Conservation (phyloP, 2,113 vertebrate species). For the Morone chrysops region DNA sequence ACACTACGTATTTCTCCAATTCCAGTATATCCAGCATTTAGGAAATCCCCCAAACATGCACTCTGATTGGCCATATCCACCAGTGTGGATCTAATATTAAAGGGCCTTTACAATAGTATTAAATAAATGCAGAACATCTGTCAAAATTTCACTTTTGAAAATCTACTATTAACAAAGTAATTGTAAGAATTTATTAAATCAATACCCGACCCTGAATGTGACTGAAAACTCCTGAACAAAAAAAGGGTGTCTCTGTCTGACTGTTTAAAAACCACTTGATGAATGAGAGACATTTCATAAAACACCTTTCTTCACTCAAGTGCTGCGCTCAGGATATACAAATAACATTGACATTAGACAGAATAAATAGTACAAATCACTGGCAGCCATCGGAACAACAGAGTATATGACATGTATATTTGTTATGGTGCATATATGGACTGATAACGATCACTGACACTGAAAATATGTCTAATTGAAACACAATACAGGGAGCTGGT, state of each 20-base stretch:
- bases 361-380: background rate
- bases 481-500: background rate
- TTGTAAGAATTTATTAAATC: background rate
- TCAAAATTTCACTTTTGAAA: background rate
- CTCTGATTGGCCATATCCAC: background rate
- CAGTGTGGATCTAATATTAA: background rate
- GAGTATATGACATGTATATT: background rate
- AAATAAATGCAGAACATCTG: background rate
- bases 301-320: background rate
- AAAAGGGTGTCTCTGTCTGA: no score
- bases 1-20: background rate
- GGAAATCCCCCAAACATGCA: background rate
- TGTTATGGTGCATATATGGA: background rate
- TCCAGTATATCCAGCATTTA: background rate
- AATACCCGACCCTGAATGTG: background rate
- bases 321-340: background rate
- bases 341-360: background rate
- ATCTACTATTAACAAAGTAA: background rate
- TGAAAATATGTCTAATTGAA: background rate
- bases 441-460: background rate
- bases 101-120: no score
- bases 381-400: background rate
- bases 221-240: background rate
- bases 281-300: background rate
- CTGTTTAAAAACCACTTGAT: constrained; percentile 16